A percentile compares a stretch with the other conserved stretches of the same genome.
Conservation (phyloP, 2,797 vertebrate genomes). For the Enteromius treurensis region DNA sequence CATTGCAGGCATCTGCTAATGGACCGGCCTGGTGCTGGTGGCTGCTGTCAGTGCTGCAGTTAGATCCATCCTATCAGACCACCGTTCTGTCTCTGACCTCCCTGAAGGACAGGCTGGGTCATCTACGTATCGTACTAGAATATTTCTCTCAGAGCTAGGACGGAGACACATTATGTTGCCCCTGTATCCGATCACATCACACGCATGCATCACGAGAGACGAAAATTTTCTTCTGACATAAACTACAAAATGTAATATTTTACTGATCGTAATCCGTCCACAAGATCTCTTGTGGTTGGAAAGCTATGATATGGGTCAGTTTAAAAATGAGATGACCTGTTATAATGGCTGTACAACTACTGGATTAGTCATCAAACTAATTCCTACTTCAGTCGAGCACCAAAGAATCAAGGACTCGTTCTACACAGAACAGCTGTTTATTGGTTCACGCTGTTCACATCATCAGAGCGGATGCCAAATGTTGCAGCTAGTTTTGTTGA, state of each 20-base stretch:
- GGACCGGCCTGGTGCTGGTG: slow-evolving; percentile 93
- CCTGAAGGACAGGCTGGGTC: slow-evolving; percentile 82
- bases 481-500: slow-evolving; percentile 33
- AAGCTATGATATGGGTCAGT: not conserved
- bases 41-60: slow-evolving; percentile 87
- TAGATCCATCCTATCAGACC: slow-evolving; percentile 86
- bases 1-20: slow-evolving; percentile 77
- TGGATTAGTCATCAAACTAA: slow-evolving; percentile 14
- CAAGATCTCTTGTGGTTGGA: slow-evolving; percentile 18
- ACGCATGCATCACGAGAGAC: not conserved
- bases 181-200: slow-evolving; percentile 11
- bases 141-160: slow-evolving; percentile 83
- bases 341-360: slow-evolving; percentile 1
- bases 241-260: not conserved
- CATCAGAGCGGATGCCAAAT: slow-evolving; percentile 21
- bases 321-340: not conserved
- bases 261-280: slow-evolving; percentile 1
- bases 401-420: slow-evolving; percentile 34
- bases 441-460: not conserved
- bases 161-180: not conserved
- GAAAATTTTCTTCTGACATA: not conserved
- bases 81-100: slow-evolving; percentile 84
- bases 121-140: slow-evolving; percentile 83
- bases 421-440: slow-evolving; percentile 11
- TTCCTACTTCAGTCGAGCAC: slow-evolving; percentile 20